phyloP scores from a whole-genome alignment of 2,113 vertebrate species.

The Tauraco erythrolophus region DNA sequence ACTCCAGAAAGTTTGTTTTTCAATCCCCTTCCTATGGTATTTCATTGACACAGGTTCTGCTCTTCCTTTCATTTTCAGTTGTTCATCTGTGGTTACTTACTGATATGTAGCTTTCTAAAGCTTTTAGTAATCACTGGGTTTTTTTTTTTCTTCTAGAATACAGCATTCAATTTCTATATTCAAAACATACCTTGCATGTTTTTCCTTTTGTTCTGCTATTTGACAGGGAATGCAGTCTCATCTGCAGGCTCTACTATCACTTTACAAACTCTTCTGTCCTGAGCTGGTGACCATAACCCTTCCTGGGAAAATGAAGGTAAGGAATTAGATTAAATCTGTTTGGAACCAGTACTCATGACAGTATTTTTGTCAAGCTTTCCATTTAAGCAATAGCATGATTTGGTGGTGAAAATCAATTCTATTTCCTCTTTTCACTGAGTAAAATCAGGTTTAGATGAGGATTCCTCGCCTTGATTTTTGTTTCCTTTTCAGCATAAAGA shows the following conservation, averaged over 20 bases:
- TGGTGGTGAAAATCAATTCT: background rate
- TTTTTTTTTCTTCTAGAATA: background rate
- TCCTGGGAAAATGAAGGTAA: conserved; percentile 84
- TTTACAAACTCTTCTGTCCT: conserved; percentile 90
- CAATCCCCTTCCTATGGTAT: background rate
- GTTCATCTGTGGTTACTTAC: background rate
- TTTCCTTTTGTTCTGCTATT: conserved; percentile 5
- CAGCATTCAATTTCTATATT: background rate
- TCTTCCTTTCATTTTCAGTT: background rate
- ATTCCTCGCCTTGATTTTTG: background rate
- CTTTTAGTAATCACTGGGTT: background rate
- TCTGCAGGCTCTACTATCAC: conserved; percentile 86
- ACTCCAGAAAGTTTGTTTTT: background rate
- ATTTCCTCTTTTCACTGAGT: background rate
- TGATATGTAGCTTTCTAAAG: background rate
- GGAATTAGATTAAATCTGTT: background rate
- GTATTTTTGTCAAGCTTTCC: background rate
- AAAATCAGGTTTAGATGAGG: background rate
- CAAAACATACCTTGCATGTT: background rate
- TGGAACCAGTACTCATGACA: background rate
- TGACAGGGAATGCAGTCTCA: conserved; percentile 85
- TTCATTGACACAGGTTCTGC: background rate
- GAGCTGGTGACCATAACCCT: conserved; percentile 85
- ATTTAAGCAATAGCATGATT: background rate
- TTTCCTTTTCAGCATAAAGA: background rate